These are phyloP conservation scores for Catamblyrhynchus diadema DNA, from an alignment of 2,797 vertebrate genomes.

Conservation along the genomic window DNA sequence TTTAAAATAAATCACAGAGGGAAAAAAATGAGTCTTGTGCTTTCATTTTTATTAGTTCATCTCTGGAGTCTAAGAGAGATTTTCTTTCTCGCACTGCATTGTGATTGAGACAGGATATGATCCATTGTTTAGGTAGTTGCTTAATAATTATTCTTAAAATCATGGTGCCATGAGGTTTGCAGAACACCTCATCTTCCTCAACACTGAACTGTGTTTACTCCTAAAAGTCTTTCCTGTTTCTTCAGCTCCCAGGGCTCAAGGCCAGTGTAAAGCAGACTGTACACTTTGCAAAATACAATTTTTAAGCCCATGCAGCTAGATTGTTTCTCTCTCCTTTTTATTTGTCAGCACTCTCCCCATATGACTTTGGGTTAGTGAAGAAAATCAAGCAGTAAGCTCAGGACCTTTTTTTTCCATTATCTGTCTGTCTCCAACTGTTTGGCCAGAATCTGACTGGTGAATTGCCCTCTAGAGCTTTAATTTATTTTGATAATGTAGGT, in stretches of 20 bases:
- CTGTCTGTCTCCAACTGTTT: not conserved
- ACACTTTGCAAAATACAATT: not conserved
- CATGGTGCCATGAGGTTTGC: not conserved
- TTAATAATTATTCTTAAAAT: not conserved
- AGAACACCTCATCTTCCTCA: not conserved
- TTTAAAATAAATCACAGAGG: not conserved
- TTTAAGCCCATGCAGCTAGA: not conserved
- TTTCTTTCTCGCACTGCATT: not conserved
- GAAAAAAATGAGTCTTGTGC: accelerated
- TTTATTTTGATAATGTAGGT: not conserved
- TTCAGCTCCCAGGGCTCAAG: not conserved
- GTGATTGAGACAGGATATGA: not conserved
- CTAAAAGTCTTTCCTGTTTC: not conserved
- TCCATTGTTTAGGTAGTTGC: not conserved
- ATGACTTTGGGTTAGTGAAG: not conserved
- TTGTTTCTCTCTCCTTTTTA: not conserved
- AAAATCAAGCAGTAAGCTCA: not conserved
- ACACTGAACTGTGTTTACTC: not conserved
- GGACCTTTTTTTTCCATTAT: not conserved
- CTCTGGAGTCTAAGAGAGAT: not conserved
- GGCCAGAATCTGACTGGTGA: not conserved
- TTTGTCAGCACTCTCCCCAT: not conserved
- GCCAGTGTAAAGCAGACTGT: not conserved
- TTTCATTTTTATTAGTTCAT: not conserved
- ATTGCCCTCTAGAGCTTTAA: not conserved